These are phyloP conservation scores for Microchrysa polita DNA, from an alignment of 2,888 invertebrate species.

Conservation along the genomic window DNA sequence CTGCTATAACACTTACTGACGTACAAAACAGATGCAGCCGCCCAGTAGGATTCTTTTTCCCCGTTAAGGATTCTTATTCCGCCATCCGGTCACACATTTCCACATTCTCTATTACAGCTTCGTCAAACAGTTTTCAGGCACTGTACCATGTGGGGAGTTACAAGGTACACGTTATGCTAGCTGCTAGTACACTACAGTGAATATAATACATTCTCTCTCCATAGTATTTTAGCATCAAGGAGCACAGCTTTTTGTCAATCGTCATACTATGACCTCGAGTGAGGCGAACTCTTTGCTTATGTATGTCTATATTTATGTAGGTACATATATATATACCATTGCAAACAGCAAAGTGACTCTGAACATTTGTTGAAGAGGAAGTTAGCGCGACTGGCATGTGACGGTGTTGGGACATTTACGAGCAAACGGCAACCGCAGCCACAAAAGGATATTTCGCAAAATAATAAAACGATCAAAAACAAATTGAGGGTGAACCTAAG, in stretches of 20 bases:
- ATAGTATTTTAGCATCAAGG: not conserved
- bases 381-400: not conserved
- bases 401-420: not conserved
- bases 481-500: constrained; percentile 33
- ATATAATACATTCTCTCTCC: not conserved
- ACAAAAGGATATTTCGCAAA: constrained; percentile 32
- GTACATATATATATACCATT: no score
- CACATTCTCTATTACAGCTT: not conserved
- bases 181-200: no score
- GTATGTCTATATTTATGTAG: no score
- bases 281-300: not conserved
- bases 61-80: constrained; percentile 13
- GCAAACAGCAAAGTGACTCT: not conserved
- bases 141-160: not conserved
- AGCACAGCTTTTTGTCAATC: constrained; percentile 8
- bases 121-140: not conserved
- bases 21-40: not conserved
- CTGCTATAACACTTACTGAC: constrained; percentile 23
- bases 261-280: not conserved
- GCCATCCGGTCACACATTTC: constrained; percentile 22
- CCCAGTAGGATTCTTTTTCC: not conserved
- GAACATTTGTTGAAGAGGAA: not conserved
- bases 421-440: not conserved
- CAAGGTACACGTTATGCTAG: not conserved
- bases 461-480: constrained; percentile 41